These are phyloP conservation scores for Datnioides undecimradiatus DNA, from an alignment of 2,113 vertebrate species.

Conservation along the genomic window DNA sequence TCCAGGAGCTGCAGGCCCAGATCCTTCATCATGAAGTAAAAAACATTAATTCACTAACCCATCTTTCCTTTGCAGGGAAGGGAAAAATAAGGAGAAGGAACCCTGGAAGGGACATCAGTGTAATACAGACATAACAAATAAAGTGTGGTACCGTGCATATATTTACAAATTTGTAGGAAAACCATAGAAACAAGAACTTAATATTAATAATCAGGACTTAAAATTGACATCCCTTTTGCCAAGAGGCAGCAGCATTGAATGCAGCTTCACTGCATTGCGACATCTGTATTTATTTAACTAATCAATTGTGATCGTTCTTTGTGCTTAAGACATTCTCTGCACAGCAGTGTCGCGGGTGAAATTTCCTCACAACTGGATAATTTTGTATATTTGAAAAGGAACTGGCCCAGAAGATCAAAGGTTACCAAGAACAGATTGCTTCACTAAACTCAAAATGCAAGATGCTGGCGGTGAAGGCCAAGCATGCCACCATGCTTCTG, in stretches of 20 bases:
- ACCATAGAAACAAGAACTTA: background rate
- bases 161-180: background rate
- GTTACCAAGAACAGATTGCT: slow-evolving; percentile 98
- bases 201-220: no score
- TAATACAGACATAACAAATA: background rate
- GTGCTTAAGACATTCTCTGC: background rate
- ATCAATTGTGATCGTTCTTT: background rate
- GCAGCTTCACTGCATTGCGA: background rate
- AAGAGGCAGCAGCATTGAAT: background rate
- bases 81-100: background rate
- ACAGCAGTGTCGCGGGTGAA: background rate
- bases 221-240: background rate
- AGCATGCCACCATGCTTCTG: slow-evolving; percentile 96
- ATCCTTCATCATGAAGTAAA: slow-evolving; percentile 94
- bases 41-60: background rate
- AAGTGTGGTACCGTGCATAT: background rate
- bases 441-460: slow-evolving; percentile 97
- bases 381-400: slow-evolving; percentile 84
- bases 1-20: slow-evolving; percentile 95
- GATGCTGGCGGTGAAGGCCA: slow-evolving; percentile 97
- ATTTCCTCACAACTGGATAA: background rate
- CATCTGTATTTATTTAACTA: background rate
- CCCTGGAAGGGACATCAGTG: background rate
- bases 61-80: background rate
- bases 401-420: slow-evolving; percentile 96